Evolutionary conservation across 92 coral and sea anemone genomes (phyloP).

Genomic region (Zoanthus solanderi): DNA sequence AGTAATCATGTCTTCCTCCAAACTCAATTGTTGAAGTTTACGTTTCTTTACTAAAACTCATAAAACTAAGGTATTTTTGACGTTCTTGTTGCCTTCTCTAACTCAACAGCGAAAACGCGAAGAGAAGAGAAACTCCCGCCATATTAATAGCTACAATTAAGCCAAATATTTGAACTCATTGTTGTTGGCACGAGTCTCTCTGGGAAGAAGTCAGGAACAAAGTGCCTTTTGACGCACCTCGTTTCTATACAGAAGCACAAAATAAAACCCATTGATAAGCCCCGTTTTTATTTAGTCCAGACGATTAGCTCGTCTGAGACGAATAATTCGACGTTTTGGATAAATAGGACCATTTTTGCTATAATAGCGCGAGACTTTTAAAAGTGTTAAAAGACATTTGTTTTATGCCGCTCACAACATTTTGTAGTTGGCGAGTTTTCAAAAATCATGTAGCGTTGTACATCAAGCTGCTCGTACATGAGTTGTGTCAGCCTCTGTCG

Average conservation of each 20-base stretch:
- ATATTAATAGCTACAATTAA: constrained; percentile 5
- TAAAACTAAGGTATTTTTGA: background rate
- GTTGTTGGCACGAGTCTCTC: constrained; percentile 16
- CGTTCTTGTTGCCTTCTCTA: constrained; percentile 16
- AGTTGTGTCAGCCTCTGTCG: too few species aligned
- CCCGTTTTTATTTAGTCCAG: too few species aligned
- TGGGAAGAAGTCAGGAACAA: constrained; percentile 19
- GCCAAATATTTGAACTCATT: background rate
- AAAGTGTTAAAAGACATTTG: too few species aligned
- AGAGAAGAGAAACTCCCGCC: constrained; percentile 24
- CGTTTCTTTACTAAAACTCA: constrained; percentile 8
- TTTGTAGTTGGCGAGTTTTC: too few species aligned
- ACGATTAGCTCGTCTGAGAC: too few species aligned
- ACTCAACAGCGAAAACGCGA: constrained; percentile 18
- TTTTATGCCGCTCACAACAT: too few species aligned
- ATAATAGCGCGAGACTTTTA: too few species aligned
- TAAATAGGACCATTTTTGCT: too few species aligned
- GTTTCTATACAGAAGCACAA: background rate
- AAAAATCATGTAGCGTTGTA: too few species aligned
- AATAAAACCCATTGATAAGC: too few species aligned
- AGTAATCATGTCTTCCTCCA: constrained; percentile 14
- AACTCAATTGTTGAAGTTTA: constrained; percentile 13
- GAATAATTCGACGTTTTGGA: too few species aligned
- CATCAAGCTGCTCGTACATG: too few species aligned
- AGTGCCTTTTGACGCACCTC: constrained; percentile 1